Evolutionary conservation across 2,797 vertebrate genomes (phyloP).

Genomic region (Nyctalus aviator): DNA sequence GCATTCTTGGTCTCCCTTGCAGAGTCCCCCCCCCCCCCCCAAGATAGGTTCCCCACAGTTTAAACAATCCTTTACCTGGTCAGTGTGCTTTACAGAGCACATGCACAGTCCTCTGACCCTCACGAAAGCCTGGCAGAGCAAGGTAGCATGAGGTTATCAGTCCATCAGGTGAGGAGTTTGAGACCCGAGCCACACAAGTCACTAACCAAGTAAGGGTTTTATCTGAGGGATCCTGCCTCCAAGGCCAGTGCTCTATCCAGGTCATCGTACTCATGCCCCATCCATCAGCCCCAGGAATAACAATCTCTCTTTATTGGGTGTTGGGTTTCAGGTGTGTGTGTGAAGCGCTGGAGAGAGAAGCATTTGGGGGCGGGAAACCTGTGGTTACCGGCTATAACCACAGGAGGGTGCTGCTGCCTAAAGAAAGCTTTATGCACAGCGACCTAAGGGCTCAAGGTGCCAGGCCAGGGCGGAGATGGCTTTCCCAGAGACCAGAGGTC

Average conservation of each 20-base stretch:
- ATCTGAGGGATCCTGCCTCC: not conserved
- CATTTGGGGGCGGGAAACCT: not conserved
- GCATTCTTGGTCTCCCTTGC: not conserved
- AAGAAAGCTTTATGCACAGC: not conserved
- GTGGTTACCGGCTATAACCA: conserved; percentile 50
- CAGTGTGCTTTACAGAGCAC: not conserved
- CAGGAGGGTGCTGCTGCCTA: conserved; percentile 78
- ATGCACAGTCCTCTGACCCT: not conserved
- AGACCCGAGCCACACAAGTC: not conserved
- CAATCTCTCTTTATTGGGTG: not conserved
- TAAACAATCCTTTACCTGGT: not conserved
- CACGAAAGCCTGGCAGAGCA: not conserved
- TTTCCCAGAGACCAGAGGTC: not conserved
- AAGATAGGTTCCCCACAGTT: not conserved
- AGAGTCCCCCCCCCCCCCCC: not conserved
- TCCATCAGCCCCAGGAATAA: not conserved
- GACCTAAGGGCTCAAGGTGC: accelerated
- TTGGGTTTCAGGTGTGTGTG: not conserved
- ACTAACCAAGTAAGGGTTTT: not conserved
- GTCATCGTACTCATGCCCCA: not conserved
- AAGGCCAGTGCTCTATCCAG: not conserved
- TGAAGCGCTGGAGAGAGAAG: not conserved
- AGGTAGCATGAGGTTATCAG: not conserved
- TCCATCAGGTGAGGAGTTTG: not conserved
- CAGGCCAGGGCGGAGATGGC: not conserved